Evolutionary conservation across 2,797 vertebrate species (phyloP).

Genomic region (Anabacerthia variegaticeps): DNA sequence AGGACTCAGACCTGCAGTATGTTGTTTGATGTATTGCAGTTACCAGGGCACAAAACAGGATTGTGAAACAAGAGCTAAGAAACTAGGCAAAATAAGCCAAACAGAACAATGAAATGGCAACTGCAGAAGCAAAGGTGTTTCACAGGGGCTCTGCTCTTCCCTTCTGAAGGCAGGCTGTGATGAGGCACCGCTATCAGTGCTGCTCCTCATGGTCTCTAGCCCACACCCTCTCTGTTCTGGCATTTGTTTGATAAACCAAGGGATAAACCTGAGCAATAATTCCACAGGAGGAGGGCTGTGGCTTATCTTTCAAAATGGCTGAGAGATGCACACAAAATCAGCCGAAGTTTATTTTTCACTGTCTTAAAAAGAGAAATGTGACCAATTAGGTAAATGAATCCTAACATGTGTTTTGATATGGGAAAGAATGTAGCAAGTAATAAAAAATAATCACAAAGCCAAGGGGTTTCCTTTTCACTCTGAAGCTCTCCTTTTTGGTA

Average conservation of each 20-base stretch:
- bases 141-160: fast-evolving
- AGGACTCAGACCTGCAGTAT: too few species aligned
- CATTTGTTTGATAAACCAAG: background rate
- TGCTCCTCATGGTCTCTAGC: background rate
- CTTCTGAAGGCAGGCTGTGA: background rate
- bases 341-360: background rate
- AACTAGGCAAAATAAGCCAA: background rate
- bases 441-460: background rate
- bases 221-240: fast-evolving
- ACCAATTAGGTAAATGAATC: background rate
- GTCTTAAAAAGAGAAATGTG: background rate
- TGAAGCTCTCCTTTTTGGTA: background rate
- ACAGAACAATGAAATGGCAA: background rate
- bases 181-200: fast-evolving
- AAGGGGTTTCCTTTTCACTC: background rate
- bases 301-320: background rate
- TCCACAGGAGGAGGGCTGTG: background rate
- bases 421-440: background rate
- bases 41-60: background rate
- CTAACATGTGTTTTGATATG: fast-evolving
- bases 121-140: background rate
- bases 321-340: fast-evolving
- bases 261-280: background rate
- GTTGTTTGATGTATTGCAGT: background rate
- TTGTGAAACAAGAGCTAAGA: background rate